A percentile compares a stretch with the other conserved stretches of the same genome.
These are phyloP conservation scores for Chesias legatella DNA, from an alignment of 2,888 invertebrate species.

Conservation along the genomic window DNA sequence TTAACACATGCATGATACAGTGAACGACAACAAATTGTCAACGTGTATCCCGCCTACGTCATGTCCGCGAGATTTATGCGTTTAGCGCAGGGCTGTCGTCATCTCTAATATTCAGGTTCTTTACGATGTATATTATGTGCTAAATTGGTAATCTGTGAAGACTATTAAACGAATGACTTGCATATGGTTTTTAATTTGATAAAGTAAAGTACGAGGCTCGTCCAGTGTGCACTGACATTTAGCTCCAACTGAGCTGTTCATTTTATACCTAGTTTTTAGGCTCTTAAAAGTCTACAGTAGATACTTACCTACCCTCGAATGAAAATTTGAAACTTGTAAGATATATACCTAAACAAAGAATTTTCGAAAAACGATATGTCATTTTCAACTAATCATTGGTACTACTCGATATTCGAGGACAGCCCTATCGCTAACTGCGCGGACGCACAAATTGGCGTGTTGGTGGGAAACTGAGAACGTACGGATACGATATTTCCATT, in stretches of 20 bases:
- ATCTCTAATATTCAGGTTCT: conserved; percentile 5
- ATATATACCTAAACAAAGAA: too few species aligned
- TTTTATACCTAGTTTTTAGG: too few species aligned
- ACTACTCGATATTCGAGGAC: background rate
- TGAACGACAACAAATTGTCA: conserved; percentile 64
- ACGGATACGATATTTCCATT: conserved; percentile 59
- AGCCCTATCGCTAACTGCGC: conserved; percentile 37
- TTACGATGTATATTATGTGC: background rate
- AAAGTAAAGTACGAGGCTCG: too few species aligned
- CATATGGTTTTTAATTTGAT: too few species aligned
- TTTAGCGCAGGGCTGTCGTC: conserved; percentile 33
- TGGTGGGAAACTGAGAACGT: conserved; percentile 55
- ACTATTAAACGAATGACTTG: too few species aligned
- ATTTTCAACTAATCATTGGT: background rate
- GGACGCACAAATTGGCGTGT: conserved; percentile 74
- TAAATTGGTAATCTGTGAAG: too few species aligned
- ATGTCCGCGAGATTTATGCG: conserved; percentile 71
- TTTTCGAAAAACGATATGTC: too few species aligned
- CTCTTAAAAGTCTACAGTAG: too few species aligned
- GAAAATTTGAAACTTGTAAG: too few species aligned
- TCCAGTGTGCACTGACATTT: too few species aligned
- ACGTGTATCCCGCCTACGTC: conserved; percentile 72
- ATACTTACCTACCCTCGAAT: too few species aligned
- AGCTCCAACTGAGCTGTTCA: too few species aligned
- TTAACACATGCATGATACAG: conserved; percentile 30